A percentile compares a stretch with the other conserved stretches of the same genome.
Evolutionary conservation across 1,140 invertebrate species (phyloP).

Genomic region (Zaprionus nigranus): DNA sequence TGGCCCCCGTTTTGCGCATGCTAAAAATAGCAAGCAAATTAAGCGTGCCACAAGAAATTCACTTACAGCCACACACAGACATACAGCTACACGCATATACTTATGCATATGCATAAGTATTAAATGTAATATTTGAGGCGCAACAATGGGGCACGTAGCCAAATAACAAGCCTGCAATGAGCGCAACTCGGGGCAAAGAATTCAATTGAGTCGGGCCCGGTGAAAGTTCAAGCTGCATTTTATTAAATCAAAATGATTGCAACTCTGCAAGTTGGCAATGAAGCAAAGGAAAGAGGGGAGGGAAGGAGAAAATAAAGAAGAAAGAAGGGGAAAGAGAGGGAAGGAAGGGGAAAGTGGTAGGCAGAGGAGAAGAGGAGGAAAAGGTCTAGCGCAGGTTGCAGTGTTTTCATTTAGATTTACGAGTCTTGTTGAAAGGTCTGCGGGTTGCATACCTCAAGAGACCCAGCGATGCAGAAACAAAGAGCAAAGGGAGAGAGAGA

Average conservation of each 20-base stretch:
- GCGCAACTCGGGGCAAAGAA: constrained; percentile 30
- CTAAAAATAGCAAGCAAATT: constrained; percentile 73
- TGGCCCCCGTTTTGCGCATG: constrained; percentile 63
- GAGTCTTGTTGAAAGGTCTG: constrained; percentile 65
- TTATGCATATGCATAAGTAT: constrained; percentile 21
- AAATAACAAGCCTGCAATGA: constrained; percentile 28
- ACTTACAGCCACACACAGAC: constrained; percentile 8
- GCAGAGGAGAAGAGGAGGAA: constrained; percentile 13
- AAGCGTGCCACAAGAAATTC: constrained; percentile 38
- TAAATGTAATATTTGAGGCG: constrained; percentile 56
- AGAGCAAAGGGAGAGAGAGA: not conserved
- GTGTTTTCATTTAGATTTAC: constrained; percentile 68
- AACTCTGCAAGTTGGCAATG: constrained; percentile 39
- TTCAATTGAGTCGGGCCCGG: constrained; percentile 64
- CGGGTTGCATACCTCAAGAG: constrained; percentile 46
- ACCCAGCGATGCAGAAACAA: not conserved
- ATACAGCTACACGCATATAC: not conserved
- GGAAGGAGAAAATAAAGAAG: too few relatives aligned
- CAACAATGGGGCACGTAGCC: constrained; percentile 36
- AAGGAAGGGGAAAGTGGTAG: not conserved
- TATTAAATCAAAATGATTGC: constrained; percentile 73
- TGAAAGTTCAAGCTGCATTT: constrained; percentile 72
- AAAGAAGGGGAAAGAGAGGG: not conserved
- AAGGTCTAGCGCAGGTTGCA: constrained; percentile 36
- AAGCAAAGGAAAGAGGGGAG: not conserved